Evolutionary conservation across 2,797 vertebrate species (phyloP), one percentile per base, ranked within the genome.

Genomic region (Esox lucius): DNA sequence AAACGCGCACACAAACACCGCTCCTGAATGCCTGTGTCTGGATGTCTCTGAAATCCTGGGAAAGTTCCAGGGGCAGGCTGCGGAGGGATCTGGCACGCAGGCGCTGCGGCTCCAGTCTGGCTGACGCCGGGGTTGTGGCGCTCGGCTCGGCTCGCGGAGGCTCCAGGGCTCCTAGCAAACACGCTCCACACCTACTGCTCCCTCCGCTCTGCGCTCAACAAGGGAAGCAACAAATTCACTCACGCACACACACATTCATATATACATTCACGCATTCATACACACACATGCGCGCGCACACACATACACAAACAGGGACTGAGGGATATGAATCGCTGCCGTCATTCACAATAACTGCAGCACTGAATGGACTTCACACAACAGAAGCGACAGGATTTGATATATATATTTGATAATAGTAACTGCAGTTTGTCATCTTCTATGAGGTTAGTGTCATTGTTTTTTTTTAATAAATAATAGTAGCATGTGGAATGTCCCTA

Each of bases 81-180:
- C 88, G 94, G 93, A 95, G 91, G 92, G 90, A 95, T 95, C 87
- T 91, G 35, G 82, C 87, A 86, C 75, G 73, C 80, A 92, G 90
- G 94, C 93, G 85, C 92, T 93, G 88, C 88, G 94, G 94, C 93
- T 94, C 94, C 94, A 94, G 94, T 88, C 94, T 93, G 92, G 84
- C 94, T 95, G 94, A 94, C 94, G 94, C 94, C 90, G 90, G 87
- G 90, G 91, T 83, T 89, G 91, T 87, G 90, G 87, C 86, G 90
- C 90, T 91, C 81, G 5, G 83, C 77, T 84, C 76, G 68, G 73
- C 79, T 71, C 76, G 39, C 70, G 82, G 81, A 86, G 86, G 77
- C 89, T 89, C 82, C 71, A 74, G 88, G 88, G 84, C 86, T 78
- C 84, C 70, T 13, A 83, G 68, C 84, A 82, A 46, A 24, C 61